These are phyloP conservation scores for Dreissena rostriformis DNA, from an alignment of 1,140 invertebrate genomes.

Conservation along the genomic window DNA sequence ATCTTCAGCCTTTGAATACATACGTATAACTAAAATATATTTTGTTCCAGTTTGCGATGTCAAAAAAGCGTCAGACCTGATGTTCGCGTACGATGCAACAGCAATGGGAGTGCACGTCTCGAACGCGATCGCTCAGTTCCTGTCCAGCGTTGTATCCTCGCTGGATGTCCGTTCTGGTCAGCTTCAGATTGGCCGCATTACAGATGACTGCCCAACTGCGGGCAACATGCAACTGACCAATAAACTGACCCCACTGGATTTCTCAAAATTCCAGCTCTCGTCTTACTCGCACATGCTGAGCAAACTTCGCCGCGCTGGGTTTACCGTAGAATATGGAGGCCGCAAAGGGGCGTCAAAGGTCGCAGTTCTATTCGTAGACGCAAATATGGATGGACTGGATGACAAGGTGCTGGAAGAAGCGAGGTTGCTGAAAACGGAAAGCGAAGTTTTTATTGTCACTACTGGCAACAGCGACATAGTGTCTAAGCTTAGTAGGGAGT, in stretches of 20 bases:
- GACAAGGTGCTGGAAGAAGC: conserved; percentile 12
- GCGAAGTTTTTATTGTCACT: conserved; percentile 32
- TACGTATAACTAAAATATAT: background rate
- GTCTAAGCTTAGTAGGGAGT: background rate
- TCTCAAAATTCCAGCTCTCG: conserved; percentile 32
- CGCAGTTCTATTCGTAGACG: conserved; percentile 53
- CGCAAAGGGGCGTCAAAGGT: conserved; percentile 45
- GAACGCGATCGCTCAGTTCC: conserved; percentile 60
- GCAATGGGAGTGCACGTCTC: conserved; percentile 52
- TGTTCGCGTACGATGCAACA: conserved; percentile 69
- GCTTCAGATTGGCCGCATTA: conserved; percentile 62
- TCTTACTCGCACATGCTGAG: conserved; percentile 53
- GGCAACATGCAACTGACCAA: conserved; percentile 61
- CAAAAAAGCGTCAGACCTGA: conserved; percentile 59
- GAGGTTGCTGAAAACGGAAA: background rate
- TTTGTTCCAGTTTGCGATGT: conserved; percentile 59
- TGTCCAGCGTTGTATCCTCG: conserved; percentile 56
- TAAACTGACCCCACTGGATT: conserved; percentile 45
- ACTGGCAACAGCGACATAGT: conserved; percentile 32
- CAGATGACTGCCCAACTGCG: conserved; percentile 59
- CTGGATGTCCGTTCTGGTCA: conserved; percentile 61
- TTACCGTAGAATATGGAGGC: conserved; percentile 51
- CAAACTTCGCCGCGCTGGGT: conserved; percentile 49
- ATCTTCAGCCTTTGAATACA: too few species aligned
- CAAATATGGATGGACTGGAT: conserved; percentile 30